phyloP scores from a whole-genome alignment of 2,888 invertebrate species.

The Pseudeuparius sepicola region DNA sequence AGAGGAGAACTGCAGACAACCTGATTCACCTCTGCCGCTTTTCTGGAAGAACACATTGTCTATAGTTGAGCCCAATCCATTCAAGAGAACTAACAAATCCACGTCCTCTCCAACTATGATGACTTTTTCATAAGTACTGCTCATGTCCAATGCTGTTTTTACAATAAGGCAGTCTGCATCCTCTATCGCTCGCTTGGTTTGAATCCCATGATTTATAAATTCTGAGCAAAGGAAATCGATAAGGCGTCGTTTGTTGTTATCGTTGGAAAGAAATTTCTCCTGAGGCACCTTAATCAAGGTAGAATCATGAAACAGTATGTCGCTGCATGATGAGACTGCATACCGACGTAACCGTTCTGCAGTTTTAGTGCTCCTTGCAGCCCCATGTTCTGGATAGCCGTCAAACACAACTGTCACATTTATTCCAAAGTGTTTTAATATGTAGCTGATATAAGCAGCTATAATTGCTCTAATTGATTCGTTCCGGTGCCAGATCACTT shows the following conservation, averaged over 20 bases:
- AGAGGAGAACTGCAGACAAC: no score
- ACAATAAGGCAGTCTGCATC: slow-evolving; percentile 23
- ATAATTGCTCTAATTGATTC: slow-evolving; percentile 20
- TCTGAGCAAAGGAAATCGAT: slow-evolving; percentile 20
- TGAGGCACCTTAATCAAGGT: slow-evolving; percentile 21
- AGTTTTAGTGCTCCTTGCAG: slow-evolving; percentile 21
- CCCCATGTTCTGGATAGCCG: slow-evolving; percentile 20
- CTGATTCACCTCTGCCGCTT: no score
- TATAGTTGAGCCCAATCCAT: no score
- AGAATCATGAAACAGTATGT: slow-evolving; percentile 14
- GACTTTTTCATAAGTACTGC: no score
- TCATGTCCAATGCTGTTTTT: slow-evolving; percentile 18
- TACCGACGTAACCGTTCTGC: slow-evolving; percentile 23
- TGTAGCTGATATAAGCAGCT: slow-evolving; percentile 24
- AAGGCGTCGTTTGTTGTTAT: slow-evolving; percentile 20
- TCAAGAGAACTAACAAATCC: no score
- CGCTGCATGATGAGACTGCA: neutral
- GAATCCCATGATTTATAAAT: slow-evolving; percentile 13
- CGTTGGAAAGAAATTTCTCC: slow-evolving; percentile 23
- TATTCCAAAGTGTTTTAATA: slow-evolving; percentile 21
- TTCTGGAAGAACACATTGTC: no score
- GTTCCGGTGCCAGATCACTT: no score
- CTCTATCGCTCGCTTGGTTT: slow-evolving; percentile 19
- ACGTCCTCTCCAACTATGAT: no score
- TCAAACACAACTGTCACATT: slow-evolving; percentile 24